Base-by-base conservation (phyloP, 2,888 invertebrate species). In the Antheraea assamensis region DNA sequence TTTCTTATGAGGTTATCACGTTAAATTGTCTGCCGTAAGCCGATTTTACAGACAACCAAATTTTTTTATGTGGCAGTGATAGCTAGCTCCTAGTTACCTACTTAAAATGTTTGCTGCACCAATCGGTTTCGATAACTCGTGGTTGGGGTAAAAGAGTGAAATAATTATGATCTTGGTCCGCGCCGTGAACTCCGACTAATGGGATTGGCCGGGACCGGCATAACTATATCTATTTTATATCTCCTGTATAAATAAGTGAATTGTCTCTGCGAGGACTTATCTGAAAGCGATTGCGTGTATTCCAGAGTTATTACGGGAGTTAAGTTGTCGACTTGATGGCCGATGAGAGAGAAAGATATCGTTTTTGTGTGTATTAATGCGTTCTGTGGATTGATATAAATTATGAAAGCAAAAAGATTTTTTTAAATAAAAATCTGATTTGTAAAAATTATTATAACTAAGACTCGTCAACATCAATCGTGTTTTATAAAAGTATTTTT, bases 81-180 rank as follows among this genome's bases (percentile, higher is more conserved):
- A n/a, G n/a, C n/a, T n/a, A n/a, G n/a, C n/a, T n/a, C n/a, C n/a
- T n/a, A n/a, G n/a, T n/a, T n/a, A n/a, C n/a, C n/a, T n/a, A n/a
- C n/a, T n/a, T n/a, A n/a, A n/a, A n/a, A n/a, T n/a, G n/a, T n/a
- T n/a, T n/a, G n/a, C n/a, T n/a, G 42, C 42, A 42, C 42, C 42
- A 42, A 42, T 58, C 68, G 15, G 10, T 5, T 71, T 74, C 74
- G 72, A 75, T 71, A 71, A 61, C 31, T 49, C 35, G 8, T 80
- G 47, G 84, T 82, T 83, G 75, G 31, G 77, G 75, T 10, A 5
- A n/a, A 0, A 27, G 73, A 80, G 80, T 83, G 83, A 83, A 85
- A 85, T 85, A 85, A 84, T 85, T 84, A 84, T 83, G 83, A 85
- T 79, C 80, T 79, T 74, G 74, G 76, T 75, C 74, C 78, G 68